Conservation (phyloP, 2,113 vertebrate genomes). For the Ptilorrhoa leucosticta region DNA sequence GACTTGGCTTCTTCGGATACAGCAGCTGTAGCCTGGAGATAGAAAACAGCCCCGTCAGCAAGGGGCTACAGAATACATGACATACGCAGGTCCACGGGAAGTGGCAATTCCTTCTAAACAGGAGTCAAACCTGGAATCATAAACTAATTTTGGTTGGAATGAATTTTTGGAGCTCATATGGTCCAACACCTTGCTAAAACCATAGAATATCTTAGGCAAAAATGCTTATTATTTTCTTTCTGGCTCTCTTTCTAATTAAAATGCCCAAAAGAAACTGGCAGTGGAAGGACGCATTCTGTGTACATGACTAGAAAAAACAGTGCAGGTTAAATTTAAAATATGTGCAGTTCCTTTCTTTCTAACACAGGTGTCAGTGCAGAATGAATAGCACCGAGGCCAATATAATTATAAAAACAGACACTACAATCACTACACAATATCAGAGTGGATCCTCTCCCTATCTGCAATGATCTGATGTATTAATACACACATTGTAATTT, state of each 20-base stretch:
- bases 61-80: not conserved
- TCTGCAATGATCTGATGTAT: not conserved
- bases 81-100: not conserved
- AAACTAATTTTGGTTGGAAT: not conserved
- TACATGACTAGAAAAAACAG: not conserved
- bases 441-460: not conserved
- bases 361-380: not conserved
- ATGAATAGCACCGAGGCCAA: not conserved
- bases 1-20: not conserved
- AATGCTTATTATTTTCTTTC: not conserved
- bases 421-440: not conserved
- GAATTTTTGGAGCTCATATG: not conserved
- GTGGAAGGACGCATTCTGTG: not conserved
- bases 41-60: not conserved
- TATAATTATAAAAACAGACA: not conserved
- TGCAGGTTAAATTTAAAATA: not conserved
- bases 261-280: not conserved
- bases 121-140: not conserved
- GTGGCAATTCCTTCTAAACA: not conserved
- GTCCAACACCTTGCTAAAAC: not conserved
- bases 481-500: not conserved
- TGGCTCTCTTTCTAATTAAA: not conserved
- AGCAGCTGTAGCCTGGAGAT: not conserved
- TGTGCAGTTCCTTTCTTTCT: not conserved
- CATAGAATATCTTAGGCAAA: not conserved